Base-by-base conservation (phyloP, 2,797 vertebrate genomes). In the Etheostoma nigrum region DNA sequence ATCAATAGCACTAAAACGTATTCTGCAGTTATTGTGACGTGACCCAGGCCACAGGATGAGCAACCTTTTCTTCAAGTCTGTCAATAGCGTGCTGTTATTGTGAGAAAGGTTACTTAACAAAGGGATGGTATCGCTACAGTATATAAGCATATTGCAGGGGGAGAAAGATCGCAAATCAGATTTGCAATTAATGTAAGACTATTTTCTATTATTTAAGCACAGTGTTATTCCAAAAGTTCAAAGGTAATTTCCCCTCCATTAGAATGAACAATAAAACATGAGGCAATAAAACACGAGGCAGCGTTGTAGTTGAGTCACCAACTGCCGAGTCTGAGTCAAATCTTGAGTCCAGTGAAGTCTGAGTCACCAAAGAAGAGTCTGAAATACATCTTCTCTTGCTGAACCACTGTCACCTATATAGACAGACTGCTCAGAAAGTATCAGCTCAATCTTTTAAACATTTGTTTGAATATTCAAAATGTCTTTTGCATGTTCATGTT, bases 1-100 rank as follows among this genome's bases (percentile, higher is more conserved):
- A 80, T 77, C 76, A 74, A 74, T 82, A 69, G 12, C 13, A 62
- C 52, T 62, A 44, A 69, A 57, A 51, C 44, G 27, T 15, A 58
- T 55, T 69, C 57, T 62, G 36, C 25, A 15, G 18, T 71, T 25
- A 75, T 62, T 78, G 45, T 53, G 16, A 74, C 11, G 3, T 45
- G 74, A 70, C 25, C 23, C 5, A 55, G 36, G 14, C 10, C 21
- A 44, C 21, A 64, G 42, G 21, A 61, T 6, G 11, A 23, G 48
- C 25, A 30, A 60, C 55, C 49, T 70, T 72, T 65, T 49, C 44
- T 55, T 51, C 11, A 59, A 23, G 23, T 54, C 25, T 51, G 44
- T 40, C 27, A 78, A 52, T n/a, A 45, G 8, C 23, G 25, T n/a
- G 6, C 9, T 33, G 30, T 25, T 73, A 51, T 51, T 67, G 33